Base-by-base conservation (phyloP, 2,888 invertebrate species). In the Lamellibrachia columna region DNA sequence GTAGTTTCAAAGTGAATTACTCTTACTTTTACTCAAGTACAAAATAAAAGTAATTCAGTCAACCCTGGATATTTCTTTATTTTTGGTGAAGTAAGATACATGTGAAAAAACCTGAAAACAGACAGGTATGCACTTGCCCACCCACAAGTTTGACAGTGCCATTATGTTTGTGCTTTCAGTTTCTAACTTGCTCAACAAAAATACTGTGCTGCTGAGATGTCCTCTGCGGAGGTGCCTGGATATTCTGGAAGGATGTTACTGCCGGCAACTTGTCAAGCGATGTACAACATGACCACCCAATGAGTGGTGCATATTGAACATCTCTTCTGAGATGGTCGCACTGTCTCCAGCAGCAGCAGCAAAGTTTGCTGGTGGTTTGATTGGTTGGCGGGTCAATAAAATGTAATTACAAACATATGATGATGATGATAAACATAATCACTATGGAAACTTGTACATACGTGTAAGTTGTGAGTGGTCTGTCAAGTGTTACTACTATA, bases 361-460 rank as follows among this genome's bases (percentile, higher is more conserved):
- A 55, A 55, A 15, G 75, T 75, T 75, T 15, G 22, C 22, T 75
- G 75, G n/a, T 75, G 75, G 75, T 75, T 75, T 75, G 75, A 75
- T 15, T 75, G 75, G 75, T 75, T 75, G 75, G 58, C 15, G 58
- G 40, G 75, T 75, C 22, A 22, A 22, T 15, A 75, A 75, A 75
- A 75, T 75, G 75, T 75, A 75, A 75, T 75, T 75, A 75, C 22
- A 75, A 75, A 15, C 75, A 75, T 6, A 75, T 75, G 75, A 75
- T 75, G n/a, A 75, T 22, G 75, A 75, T 22, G 75, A 75, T 75
- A 75, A 75, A 75, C 75, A 75, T 75, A 75, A 75, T 75, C 75
- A 75, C 75, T 75, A 75, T 75, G n/a, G 22, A 75, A 75, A 75
- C 75, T 15, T 75, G 75, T 75, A 75, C 75, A 75, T 75, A 75